These are phyloP conservation scores for Iphiclides podalirius DNA, from an alignment of 2,888 invertebrate species.

Conservation along the genomic window DNA sequence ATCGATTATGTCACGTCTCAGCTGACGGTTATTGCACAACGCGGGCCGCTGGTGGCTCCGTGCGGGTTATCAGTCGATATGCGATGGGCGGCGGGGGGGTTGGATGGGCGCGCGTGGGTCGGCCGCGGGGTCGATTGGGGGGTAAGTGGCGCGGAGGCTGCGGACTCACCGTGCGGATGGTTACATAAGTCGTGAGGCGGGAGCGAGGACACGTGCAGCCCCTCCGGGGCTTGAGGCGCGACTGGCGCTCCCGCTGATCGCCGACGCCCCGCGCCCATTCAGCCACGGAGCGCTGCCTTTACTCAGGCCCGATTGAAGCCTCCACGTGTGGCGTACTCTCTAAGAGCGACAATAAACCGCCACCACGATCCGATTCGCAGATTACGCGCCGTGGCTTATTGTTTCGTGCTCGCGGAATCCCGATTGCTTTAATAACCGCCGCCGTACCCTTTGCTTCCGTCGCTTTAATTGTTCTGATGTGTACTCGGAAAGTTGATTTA, in stretches of 20 bases:
- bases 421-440: no score
- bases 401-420: slow-evolving; percentile 3
- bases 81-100: slow-evolving; percentile 33
- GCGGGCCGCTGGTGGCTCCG: slow-evolving; percentile 37
- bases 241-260: slow-evolving; percentile 57
- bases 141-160: slow-evolving; percentile 68
- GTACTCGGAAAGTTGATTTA: no score
- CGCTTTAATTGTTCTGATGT: no score
- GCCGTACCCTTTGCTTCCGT: no score
- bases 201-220: slow-evolving; percentile 69
- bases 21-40: slow-evolving; percentile 65
- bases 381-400: slow-evolving; percentile 35
- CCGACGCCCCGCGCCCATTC: slow-evolving; percentile 72
- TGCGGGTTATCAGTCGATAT: slow-evolving; percentile 46
- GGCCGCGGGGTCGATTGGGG: no score
- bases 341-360: slow-evolving; percentile 65
- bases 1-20: slow-evolving; percentile 75
- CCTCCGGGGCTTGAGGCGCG: slow-evolving; percentile 71
- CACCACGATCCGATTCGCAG: slow-evolving; percentile 51
- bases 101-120: slow-evolving; percentile 38
- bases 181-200: slow-evolving; percentile 74
- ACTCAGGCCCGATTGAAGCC: slow-evolving; percentile 69
- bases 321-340: slow-evolving; percentile 56
- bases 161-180: slow-evolving; percentile 75
- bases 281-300: slow-evolving; percentile 44